Conservation (phyloP, 2,113 vertebrate species). For the Theristicus caerulescens region DNA sequence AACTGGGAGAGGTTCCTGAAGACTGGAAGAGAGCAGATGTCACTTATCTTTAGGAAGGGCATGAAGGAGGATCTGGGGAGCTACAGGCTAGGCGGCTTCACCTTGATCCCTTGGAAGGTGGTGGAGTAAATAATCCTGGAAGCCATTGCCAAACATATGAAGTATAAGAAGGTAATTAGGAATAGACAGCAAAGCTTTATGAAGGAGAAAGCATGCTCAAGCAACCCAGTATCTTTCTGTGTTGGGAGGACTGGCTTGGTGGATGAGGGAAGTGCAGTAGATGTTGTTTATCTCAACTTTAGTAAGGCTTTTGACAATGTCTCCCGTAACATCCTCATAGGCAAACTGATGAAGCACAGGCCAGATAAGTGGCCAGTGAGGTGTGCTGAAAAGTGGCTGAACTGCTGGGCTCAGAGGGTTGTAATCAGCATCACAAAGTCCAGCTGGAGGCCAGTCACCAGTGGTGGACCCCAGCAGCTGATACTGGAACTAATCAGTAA, state of each 20-base stretch:
- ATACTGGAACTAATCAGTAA: not conserved
- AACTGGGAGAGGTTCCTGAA: not conserved
- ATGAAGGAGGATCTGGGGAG: not conserved
- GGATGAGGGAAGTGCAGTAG: not conserved
- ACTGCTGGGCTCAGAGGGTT: not conserved
- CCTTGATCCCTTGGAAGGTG: not conserved
- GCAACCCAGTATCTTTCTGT: not conserved
- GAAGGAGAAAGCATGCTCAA: not conserved
- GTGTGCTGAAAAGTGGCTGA: not conserved
- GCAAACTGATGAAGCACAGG: not conserved
- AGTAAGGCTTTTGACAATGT: not conserved
- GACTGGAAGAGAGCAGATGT: not conserved
- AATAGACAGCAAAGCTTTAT: not conserved
- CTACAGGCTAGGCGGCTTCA: not conserved
- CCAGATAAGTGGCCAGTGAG: not conserved
- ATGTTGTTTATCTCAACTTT: not conserved
- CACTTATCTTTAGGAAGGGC: not conserved
- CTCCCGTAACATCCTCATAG: not conserved
- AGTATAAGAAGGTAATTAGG: not conserved
- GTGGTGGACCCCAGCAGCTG: not conserved
- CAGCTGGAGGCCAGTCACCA: not conserved
- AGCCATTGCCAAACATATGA: not conserved
- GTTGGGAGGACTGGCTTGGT: not conserved
- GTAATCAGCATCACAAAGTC: not conserved
- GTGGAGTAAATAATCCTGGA: not conserved